Conservation (phyloP, 2,113 vertebrate genomes). For the Sinosuthora webbiana region DNA sequence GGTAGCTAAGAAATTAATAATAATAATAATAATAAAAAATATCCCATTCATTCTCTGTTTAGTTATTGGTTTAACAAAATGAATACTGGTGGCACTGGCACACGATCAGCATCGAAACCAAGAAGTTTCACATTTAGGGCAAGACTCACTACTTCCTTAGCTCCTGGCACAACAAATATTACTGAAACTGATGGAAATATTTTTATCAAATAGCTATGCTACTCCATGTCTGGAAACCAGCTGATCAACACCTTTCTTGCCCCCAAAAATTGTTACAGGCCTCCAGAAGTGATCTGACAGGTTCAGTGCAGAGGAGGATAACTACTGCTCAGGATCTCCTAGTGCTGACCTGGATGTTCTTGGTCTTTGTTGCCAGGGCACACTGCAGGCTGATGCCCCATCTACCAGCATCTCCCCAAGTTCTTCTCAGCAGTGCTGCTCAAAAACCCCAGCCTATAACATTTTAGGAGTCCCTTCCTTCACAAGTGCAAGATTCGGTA, state of each 20-base stretch:
- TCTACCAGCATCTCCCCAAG: background rate
- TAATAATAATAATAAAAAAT: too few relatives aligned
- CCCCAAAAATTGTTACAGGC: background rate
- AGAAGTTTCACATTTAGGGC: rapidly evolving
- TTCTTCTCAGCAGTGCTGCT: background rate
- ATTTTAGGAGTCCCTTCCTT: background rate
- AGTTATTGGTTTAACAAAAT: background rate
- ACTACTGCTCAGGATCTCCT: background rate
- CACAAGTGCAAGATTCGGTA: background rate
- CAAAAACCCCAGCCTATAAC: background rate
- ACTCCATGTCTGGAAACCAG: background rate
- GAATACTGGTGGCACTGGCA: background rate
- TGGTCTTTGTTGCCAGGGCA: background rate
- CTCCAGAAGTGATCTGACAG: background rate
- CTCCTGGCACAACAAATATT: background rate
- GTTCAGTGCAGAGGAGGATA: background rate
- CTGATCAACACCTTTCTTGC: background rate
- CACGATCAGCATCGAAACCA: background rate
- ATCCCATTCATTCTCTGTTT: background rate
- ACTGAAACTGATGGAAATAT: background rate
- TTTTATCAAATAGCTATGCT: background rate
- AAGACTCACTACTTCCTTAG: background rate
- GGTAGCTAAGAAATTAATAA: background rate
- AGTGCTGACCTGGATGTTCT: background rate
- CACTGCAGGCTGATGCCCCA: background rate